Evolutionary conservation across 2,113 vertebrate genomes (phyloP).

Genomic region (Cyprinodon variegatus): DNA sequence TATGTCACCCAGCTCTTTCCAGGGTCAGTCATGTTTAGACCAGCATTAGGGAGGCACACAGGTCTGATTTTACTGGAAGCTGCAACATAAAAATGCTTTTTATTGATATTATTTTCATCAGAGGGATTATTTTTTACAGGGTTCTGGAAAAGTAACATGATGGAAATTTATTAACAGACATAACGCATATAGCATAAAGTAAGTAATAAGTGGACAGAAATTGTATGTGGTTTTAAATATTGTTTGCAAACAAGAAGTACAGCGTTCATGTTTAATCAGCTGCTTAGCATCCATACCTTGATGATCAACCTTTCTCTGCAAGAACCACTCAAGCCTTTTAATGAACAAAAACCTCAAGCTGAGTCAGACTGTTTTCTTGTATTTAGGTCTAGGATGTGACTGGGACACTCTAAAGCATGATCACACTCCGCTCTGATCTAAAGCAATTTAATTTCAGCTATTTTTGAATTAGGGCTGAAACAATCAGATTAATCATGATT

Average conservation of each 20-base stretch:
- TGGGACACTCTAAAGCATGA: too few species aligned
- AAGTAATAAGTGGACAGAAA: not conserved
- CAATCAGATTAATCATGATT: too few species aligned
- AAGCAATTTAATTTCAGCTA: too few species aligned
- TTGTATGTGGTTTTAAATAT: not conserved
- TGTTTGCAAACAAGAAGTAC: not conserved
- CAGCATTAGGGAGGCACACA: conserved; percentile 66
- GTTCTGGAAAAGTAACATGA: not conserved
- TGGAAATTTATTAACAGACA: not conserved
- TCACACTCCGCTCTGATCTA: too few species aligned
- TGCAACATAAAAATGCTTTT: not conserved
- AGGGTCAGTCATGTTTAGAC: conserved; percentile 35
- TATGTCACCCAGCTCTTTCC: conserved; percentile 52
- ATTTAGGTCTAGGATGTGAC: too few species aligned
- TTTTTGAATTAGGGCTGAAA: too few species aligned
- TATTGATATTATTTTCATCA: not conserved
- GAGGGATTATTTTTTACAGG: not conserved
- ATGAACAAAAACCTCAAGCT: too few species aligned
- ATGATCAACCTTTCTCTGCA: too few species aligned
- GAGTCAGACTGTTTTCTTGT: too few species aligned
- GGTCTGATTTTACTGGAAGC: conserved; percentile 42
- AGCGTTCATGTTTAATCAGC: too few species aligned
- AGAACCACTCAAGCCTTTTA: too few species aligned
- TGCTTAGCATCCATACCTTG: not conserved
- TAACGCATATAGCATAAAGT: not conserved